These are phyloP conservation scores for Aspidiotus destructor DNA, from an alignment of 2,888 invertebrate genomes.

Conservation along the genomic window DNA sequence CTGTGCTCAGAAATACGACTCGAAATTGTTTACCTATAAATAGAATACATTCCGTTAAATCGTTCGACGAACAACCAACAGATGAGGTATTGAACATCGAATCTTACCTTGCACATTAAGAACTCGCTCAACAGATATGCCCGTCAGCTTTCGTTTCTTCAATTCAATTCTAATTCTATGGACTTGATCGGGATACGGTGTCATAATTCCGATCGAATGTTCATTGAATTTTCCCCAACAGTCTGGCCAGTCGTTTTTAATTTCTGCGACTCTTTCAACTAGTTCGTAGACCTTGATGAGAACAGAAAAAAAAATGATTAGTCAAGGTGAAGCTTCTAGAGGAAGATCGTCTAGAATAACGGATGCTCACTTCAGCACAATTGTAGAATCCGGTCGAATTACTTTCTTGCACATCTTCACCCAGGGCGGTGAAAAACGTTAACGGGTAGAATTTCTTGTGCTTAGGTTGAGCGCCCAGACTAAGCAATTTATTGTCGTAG, in stretches of 20 bases:
- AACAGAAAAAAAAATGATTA: no score
- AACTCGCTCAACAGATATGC: conserved; percentile 71
- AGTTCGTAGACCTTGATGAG: conserved; percentile 56
- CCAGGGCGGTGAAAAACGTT: conserved; percentile 69
- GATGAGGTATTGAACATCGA: no score
- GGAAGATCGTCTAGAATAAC: no score
- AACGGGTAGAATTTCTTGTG: conserved; percentile 64
- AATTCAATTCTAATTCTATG: conserved; percentile 65
- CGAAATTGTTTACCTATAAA: conserved; percentile 65
- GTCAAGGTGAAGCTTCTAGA: no score
- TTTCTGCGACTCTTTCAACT: conserved; percentile 61
- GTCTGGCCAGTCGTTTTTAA: conserved; percentile 63
- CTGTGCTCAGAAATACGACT: conserved; percentile 69
- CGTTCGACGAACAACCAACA: no score
- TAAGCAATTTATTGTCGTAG: conserved; percentile 64
- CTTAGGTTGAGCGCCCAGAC: conserved; percentile 59
- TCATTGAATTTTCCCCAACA: conserved; percentile 66
- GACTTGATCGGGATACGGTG: conserved; percentile 72
- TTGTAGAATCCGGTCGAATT: conserved; percentile 73
- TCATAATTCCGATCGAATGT: conserved; percentile 71
- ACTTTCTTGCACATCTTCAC: conserved; percentile 67
- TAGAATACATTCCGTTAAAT: conserved; percentile 9
- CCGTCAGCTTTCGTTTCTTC: conserved; percentile 59
- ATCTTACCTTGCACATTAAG: conserved; percentile 65
- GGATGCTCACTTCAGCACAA: conserved; percentile 54